Evolutionary conservation across 2,888 invertebrate genomes (phyloP).

Genomic region (Mycogona germanica): DNA sequence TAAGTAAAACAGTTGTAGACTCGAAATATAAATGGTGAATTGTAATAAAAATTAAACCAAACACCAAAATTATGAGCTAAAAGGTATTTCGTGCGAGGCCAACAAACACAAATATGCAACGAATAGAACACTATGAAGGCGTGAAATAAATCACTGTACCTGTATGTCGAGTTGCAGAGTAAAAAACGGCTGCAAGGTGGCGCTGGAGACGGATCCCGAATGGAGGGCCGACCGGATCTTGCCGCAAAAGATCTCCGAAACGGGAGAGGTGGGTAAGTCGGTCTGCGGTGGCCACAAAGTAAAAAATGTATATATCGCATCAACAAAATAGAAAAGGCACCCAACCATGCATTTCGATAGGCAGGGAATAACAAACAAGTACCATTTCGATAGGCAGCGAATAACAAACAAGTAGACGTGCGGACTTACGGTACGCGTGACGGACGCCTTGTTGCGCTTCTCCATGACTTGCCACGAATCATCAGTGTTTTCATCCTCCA

Average conservation of each 20-base stretch:
- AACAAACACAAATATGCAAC: no score
- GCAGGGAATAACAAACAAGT: neutral
- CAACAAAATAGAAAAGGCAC: neutral
- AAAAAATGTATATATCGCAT: neutral
- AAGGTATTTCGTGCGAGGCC: no score
- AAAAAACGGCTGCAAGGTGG: slow-evolving; percentile 91
- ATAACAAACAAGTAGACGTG: neutral
- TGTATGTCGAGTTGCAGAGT: slow-evolving; percentile 90
- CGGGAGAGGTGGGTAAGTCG: slow-evolving; percentile 66
- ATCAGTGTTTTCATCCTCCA: slow-evolving; percentile 16
- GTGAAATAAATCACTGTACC: no score
- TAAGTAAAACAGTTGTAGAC: no score
- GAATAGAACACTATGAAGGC: no score
- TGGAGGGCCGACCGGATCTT: slow-evolving; percentile 53
- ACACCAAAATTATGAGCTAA: no score
- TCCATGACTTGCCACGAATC: slow-evolving; percentile 48
- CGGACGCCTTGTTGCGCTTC: slow-evolving; percentile 72
- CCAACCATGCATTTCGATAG: neutral
- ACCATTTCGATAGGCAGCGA: neutral
- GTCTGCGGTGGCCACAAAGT: slow-evolving; percentile 37
- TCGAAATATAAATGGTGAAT: no score
- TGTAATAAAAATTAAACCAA: no score
- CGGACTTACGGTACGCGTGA: slow-evolving; percentile 53
- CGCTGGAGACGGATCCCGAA: slow-evolving; percentile 6
- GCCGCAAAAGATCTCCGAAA: slow-evolving; percentile 88